Conservation (phyloP, 1,140 invertebrate genomes). For the Atta texana region DNA sequence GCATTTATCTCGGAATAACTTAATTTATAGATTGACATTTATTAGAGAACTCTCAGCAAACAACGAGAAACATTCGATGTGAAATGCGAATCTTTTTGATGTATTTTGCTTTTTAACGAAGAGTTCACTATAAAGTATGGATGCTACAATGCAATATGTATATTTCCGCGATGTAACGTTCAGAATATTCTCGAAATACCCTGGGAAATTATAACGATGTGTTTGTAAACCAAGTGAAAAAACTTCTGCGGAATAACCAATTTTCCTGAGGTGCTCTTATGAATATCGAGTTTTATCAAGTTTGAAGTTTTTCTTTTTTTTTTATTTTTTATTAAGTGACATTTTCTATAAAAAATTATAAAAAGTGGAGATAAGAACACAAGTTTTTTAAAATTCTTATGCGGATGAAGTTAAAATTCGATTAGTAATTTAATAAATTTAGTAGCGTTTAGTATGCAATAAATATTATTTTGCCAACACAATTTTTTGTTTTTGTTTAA, state of each 20-base stretch:
- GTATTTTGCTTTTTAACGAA: not conserved
- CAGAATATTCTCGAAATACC: slow-evolving; percentile 32
- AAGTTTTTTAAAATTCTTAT: not conserved
- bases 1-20: slow-evolving; percentile 17
- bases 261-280: not conserved
- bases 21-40: slow-evolving; percentile 13
- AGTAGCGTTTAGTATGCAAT: not conserved
- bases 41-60: not conserved
- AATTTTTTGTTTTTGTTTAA: not conserved
- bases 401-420: not conserved
- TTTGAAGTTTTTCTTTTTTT: not conserved
- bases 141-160: not conserved
- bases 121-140: not conserved
- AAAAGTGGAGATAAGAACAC: not conserved
- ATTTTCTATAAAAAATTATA: not conserved
- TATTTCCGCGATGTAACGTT: not conserved
- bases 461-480: not conserved
- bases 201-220: slow-evolving; percentile 16
- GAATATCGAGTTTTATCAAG: not conserved
- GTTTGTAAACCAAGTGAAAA: slow-evolving; percentile 19
- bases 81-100: not conserved
- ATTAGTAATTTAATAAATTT: not conserved
- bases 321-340: not conserved
- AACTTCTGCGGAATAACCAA: slow-evolving; percentile 22
- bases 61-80: slow-evolving; percentile 36